Conservation (phyloP, 1,140 invertebrate species). For the Dryas iulia region DNA sequence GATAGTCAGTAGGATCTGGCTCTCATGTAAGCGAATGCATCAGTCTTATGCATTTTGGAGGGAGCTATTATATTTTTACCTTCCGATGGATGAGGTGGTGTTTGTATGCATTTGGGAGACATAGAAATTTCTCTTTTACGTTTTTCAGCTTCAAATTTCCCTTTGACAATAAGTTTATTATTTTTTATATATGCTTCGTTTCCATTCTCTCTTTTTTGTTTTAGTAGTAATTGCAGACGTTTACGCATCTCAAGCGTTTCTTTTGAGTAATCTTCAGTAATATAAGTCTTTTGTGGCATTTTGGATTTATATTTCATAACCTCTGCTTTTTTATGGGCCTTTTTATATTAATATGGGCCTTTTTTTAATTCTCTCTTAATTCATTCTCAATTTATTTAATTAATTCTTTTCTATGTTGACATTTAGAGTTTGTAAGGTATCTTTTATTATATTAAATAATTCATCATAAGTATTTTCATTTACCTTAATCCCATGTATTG, state of each 20-base stretch:
- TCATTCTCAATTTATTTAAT: not conserved
- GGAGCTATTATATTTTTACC: no score
- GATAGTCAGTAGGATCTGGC: no score
- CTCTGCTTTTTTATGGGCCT: slow-evolving; percentile 26
- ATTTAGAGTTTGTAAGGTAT: not conserved
- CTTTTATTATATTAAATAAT: no score
- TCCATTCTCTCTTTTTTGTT: slow-evolving; percentile 28
- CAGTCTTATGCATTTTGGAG: no score
- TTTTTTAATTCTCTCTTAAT: not conserved
- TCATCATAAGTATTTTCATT: no score
- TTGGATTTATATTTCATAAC: slow-evolving; percentile 31
- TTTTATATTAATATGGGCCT: slow-evolving; percentile 23
- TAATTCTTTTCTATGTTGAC: not conserved
- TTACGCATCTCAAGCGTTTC: slow-evolving; percentile 36
- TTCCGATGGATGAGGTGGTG: no score
- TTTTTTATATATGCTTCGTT: no score
- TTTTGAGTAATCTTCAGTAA: slow-evolving; percentile 39
- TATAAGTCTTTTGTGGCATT: slow-evolving; percentile 26
- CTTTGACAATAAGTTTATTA: no score
- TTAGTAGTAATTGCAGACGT: slow-evolving; percentile 28
- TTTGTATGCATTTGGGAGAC: no score
- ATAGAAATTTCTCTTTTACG: no score
- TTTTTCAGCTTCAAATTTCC: no score
- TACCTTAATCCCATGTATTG: slow-evolving; percentile 19
- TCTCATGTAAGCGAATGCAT: no score